Base-by-base conservation (phyloP, 1,140 invertebrate genomes). In the Bombyx mandarina region DNA sequence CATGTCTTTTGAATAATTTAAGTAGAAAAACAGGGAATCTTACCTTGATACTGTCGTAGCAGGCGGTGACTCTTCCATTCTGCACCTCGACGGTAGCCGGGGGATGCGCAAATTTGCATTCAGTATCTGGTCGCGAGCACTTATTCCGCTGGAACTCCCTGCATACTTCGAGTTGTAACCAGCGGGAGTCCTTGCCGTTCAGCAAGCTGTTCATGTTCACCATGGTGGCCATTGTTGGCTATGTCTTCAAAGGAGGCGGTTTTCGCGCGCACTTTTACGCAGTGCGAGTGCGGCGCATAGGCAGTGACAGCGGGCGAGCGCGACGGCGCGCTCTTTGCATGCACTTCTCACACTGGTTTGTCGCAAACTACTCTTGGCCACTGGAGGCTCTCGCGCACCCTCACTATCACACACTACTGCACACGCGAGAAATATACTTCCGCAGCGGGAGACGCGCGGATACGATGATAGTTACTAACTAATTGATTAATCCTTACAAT, bases 41-140 rank as follows among this genome's bases (percentile, higher is more conserved):
- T 91, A 99, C 99, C 97, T 99, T 99, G 89, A 99, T 99, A 88
- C 97, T 99, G 91, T 99, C 99, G 92, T 99, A 99, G 92, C 99
- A 99, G 69, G 99, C 98, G 66, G 98, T 99, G 75, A 99, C 99
- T 77, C 98, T 93, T 87, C 99, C 99, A 90, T 99, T 99, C 91
- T 99, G 98, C 71, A 99, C 97, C 91, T 99, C 99, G 71, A 99
- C 98, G 89, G 99, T 98, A 71, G 97, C 93, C 56, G 98, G 97
- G 50, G 99, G 99, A 93, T 99, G 99, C 65, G 98, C 99, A 89
- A 99, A 99, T 91, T 99, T 99, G 93, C 98, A 99, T 90, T 99
- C 98, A 69, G 95, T 97, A 91, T 99, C 98, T 45, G 97, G 95
- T 75, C 99, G 93, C 67, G 97, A 97, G 89, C 99, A 99, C 92